Evolutionary conservation across 2,797 vertebrate species (phyloP).

Genomic region (Tamandua tetradactyla): DNA sequence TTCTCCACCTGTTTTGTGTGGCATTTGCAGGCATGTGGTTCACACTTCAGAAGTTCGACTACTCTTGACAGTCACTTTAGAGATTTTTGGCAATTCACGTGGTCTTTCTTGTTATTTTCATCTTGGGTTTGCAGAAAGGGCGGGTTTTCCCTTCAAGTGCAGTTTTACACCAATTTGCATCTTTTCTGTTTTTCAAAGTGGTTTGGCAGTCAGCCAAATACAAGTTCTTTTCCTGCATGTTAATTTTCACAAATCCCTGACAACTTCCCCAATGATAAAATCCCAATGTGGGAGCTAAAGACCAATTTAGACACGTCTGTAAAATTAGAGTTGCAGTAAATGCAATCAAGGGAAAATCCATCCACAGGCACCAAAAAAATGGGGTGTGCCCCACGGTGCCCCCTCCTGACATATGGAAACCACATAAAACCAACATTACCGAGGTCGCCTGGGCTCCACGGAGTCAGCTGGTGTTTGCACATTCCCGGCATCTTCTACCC

Average conservation of each 20-base stretch:
- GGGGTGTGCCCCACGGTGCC: neutral
- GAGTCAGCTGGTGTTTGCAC: neutral
- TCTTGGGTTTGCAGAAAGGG: slow-evolving; percentile 57
- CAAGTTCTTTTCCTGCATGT: slow-evolving; percentile 41
- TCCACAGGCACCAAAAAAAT: neutral
- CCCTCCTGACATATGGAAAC: neutral
- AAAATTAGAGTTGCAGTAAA: slow-evolving; percentile 59
- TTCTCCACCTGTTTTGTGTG: neutral
- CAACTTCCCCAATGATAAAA: slow-evolving; percentile 49
- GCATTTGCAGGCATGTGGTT: neutral
- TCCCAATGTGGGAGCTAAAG: slow-evolving; percentile 23
- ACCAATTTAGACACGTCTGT: slow-evolving; percentile 33
- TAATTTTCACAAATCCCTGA: slow-evolving; percentile 61
- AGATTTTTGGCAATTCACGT: slow-evolving; percentile 10
- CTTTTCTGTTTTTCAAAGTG: slow-evolving; percentile 47
- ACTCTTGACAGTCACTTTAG: neutral
- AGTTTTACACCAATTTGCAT: slow-evolving; percentile 61
- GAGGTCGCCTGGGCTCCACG: neutral
- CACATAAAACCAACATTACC: neutral
- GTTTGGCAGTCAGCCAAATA: slow-evolving; percentile 60
- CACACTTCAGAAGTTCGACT: slow-evolving; percentile 13
- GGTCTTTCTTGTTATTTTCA: neutral
- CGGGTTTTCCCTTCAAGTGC: slow-evolving; percentile 33
- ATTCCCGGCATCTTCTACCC: neutral
- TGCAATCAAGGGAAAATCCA: neutral